Evolutionary conservation across 2,888 invertebrate genomes (phyloP), one percentile per base, ranked within the genome.

Genomic region (Chymomyza procnemis): DNA sequence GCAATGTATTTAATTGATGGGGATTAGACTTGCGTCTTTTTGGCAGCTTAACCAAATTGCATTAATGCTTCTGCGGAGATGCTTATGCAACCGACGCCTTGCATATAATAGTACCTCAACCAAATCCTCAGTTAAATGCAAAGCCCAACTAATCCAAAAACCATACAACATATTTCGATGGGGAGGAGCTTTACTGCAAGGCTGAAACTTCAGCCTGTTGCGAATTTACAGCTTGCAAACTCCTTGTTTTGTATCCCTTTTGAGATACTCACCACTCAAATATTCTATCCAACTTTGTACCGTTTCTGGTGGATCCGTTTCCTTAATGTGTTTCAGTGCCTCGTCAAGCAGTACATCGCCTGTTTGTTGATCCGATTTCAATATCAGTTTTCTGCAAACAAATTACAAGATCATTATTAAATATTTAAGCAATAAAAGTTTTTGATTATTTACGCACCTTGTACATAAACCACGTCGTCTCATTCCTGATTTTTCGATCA

Each of bases 221-320:
- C 4, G 6, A 26, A 14, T 47, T n/a, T 41, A n/a, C n/a, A 21
- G 41, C 6, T 41, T 41, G 12, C 34, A 41, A 12, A 12, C 12
- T 1, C 34, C 34, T 12, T 5, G 12, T 41, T 0, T 30, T 47
- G 12, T 60, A 50, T 9, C 9, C 8, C 1, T 14, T 2, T 16
- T 2, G 34, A 19, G 46, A 16, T 22, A 92, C 93, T 91, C 90
- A 97, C 98, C 99, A 92, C 98, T 99, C 60, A 99, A 93, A 92
- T 99, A 99, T 93, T 99, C 99, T 91, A 99, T 98, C 99, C 99
- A 99, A 92, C 97, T 97, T 91, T 99, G 99, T 52, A 99, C 97
- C 67, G 97, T 95, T 93, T 99, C 99, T 67, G 97, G 96, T 54
- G 99, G 98, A 89, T 98, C 97, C 55, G 99, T 99, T 90, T 99